phyloP scores from a whole-genome alignment of 1,140 invertebrate species.

The Euura lappo region DNA sequence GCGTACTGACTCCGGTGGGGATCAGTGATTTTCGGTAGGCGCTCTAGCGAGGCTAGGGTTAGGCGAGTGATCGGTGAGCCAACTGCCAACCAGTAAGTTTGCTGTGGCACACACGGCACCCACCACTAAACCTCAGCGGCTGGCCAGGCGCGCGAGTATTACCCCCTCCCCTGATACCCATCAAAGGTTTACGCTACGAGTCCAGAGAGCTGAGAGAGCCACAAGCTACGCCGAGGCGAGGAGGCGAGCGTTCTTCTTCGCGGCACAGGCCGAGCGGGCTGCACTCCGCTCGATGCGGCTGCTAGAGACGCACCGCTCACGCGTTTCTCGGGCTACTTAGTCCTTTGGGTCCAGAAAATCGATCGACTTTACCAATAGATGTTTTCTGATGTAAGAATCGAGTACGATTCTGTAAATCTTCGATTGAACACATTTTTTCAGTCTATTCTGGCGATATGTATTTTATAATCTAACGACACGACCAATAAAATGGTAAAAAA shows the following conservation, averaged over 20 bases:
- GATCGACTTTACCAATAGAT: no score
- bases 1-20: conserved; percentile 24
- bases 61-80: conserved; percentile 17
- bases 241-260: no score
- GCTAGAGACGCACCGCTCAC: conserved; percentile 7
- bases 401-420: no score
- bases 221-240: conserved; percentile 34
- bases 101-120: background rate
- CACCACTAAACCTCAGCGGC: conserved; percentile 2
- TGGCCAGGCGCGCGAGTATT: conserved; percentile 18
- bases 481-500: no score
- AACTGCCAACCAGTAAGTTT: conserved; percentile 22
- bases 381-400: no score
- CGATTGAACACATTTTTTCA: no score
- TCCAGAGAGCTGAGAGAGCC: background rate
- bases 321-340: background rate
- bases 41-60: conserved; percentile 12
- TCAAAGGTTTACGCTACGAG: no score
- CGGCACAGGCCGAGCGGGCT: no score
- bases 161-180: conserved; percentile 13
- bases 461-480: no score
- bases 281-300: conserved; percentile 22
- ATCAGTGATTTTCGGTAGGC: conserved; percentile 5
- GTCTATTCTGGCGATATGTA: no score
- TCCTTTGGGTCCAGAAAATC: no score